These are phyloP conservation scores for Sisyra terminalis DNA, from an alignment of 2,888 invertebrate genomes.

Conservation along the genomic window DNA sequence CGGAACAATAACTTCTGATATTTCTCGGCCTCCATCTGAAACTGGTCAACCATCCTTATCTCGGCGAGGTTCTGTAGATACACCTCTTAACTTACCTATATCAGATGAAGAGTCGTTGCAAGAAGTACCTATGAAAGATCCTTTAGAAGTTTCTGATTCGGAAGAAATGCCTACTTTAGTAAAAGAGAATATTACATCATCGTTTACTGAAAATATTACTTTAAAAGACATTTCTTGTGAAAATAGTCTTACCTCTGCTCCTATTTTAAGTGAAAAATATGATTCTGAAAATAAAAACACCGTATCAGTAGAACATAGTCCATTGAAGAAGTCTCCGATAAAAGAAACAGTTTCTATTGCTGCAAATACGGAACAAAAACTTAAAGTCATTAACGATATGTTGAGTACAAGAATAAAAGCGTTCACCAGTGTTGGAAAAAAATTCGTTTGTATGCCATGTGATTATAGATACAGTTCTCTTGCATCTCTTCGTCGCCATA, in stretches of 20 bases:
- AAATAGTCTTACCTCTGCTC: neutral
- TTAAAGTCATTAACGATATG: constrained; percentile 2
- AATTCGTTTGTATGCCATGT: constrained; percentile 35
- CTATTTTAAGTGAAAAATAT: neutral
- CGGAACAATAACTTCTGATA: neutral
- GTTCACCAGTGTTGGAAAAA: constrained; percentile 13
- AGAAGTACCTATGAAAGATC: constrained; percentile 4
- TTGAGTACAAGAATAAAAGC: constrained; percentile 2
- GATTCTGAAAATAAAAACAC: neutral
- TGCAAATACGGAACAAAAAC: too few species aligned
- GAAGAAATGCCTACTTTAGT: neutral
- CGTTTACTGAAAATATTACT: neutral
- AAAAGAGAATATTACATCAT: neutral
- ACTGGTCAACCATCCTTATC: neutral
- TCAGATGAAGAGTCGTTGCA: constrained; percentile 2
- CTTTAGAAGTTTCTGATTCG: neutral
- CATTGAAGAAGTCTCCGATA: neutral
- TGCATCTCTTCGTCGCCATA: constrained; percentile 39
- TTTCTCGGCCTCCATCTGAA: neutral
- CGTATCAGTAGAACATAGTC: neutral
- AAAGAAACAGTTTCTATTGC: neutral
- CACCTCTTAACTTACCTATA: neutral
- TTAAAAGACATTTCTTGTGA: neutral
- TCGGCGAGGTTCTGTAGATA: too few species aligned
- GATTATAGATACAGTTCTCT: constrained; percentile 29